Percentiles rank a stretch among this genome's conserved stretches.
Conservation (phyloP, 2,888 invertebrate species). For the Scelioninae gen. 1 region DNA sequence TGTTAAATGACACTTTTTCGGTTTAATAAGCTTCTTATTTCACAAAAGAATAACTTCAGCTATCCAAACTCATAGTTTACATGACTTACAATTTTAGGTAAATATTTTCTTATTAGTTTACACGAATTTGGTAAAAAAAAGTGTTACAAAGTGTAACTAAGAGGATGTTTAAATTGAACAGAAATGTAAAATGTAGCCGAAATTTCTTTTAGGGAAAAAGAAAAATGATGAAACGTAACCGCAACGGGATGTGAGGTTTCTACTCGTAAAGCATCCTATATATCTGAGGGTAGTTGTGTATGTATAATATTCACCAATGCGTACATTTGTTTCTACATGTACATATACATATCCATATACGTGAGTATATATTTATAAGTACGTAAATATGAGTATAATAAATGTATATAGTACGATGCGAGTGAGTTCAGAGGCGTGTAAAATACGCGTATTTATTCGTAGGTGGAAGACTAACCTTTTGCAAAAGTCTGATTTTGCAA, state of each 20-base stretch:
- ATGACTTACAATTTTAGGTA: no score
- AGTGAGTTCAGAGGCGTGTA: conserved; percentile 51
- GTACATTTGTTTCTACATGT: conserved; percentile 3
- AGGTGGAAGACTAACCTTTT: conserved; percentile 39
- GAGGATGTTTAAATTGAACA: neutral
- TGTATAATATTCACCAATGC: conserved; percentile 6
- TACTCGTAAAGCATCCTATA: conserved; percentile 3
- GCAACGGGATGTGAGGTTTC: conserved; percentile 5
- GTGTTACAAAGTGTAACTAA: neutral
- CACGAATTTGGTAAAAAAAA: no score
- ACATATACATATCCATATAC: no score
- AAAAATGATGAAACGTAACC: conserved; percentile 15
- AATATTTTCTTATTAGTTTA: no score
- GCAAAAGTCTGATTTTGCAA: conserved; percentile 46
- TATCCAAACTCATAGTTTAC: no score
- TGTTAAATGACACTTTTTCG: no score
- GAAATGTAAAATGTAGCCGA: neutral
- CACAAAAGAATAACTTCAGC: no score
- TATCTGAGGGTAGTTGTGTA: neutral
- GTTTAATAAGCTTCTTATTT: no score
- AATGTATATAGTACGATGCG: conserved; percentile 37
- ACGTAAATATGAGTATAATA: conserved; percentile 60
- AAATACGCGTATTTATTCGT: conserved; percentile 58
- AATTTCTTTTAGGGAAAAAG: conserved; percentile 1
- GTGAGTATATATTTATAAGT: conserved; percentile 28